Base-by-base conservation (phyloP, 2,113 vertebrate species). In the Oxyruncus cristatus region DNA sequence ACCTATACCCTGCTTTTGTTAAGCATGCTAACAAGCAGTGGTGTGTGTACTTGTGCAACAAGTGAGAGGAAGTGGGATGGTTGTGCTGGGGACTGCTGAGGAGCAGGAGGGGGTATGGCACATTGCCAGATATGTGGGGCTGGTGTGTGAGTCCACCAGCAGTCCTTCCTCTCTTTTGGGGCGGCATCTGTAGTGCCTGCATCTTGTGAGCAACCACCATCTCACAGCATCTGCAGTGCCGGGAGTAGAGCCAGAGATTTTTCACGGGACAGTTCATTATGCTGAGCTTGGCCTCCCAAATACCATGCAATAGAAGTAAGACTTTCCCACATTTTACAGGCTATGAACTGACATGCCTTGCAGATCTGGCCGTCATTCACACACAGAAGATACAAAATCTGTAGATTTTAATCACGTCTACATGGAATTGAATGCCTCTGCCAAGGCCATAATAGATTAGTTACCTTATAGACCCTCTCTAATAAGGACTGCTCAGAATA, bases 101-200 rank as follows among this genome's bases (percentile, higher is more conserved):
- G 26, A 68, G 41, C 44, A 30, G 72, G 35, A 86, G 35, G 28
- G 49, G 14, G 15, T 26, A 3, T 23, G 28, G 30, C 49, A 23
- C 37, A 28, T 63, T 0, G 0, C 18, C 2, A 0, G 42, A 9
- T 16, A 0, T n/a, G 20, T 52, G 46, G 30, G 56, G 33, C 44
- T 66, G 78, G 55, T 30, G 12, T 0, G 0, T 62, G 70, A 42
- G 37, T 49, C 46, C 58, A 39, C 18, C 27, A 78, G 79, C 2
- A 3, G 22, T 65, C 20, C 33, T 47, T 27, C 44, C 39, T 77
- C 71, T 44, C 21, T 63, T 22, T 63, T 39, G 87, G 56, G 77
- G 58, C 67, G 49, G 27, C 33, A n/a, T 74, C 66, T 74, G 33
- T 28, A 67, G 39, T 14, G 1, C 39, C 42, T 61, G 46, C 49